phyloP scores from a whole-genome alignment of 1,140 invertebrate genomes.

The Hormaphis cornu region DNA sequence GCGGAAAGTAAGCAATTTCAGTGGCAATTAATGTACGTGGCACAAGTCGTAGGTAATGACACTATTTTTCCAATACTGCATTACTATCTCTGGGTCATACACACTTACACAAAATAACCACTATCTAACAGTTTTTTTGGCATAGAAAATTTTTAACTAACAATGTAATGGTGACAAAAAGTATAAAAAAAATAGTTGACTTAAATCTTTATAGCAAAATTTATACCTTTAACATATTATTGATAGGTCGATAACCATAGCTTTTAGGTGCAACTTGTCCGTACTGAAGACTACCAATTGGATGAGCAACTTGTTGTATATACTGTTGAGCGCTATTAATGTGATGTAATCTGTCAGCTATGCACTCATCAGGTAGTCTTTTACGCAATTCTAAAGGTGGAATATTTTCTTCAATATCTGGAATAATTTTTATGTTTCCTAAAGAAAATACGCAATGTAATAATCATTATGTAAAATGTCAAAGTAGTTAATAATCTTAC shows the following conservation, averaged over 20 bases:
- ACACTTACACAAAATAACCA: no score
- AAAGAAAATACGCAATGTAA: neutral
- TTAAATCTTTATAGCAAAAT: neutral
- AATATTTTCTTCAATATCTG: constrained; percentile 22
- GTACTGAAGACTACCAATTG: constrained; percentile 15
- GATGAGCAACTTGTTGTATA: neutral
- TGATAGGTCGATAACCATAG: constrained; percentile 4
- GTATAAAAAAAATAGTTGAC: neutral
- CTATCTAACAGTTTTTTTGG: no score
- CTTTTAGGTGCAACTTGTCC: constrained; percentile 19
- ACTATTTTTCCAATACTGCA: no score
- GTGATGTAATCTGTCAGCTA: constrained; percentile 7
- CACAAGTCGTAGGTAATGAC: no score
- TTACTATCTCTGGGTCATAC: no score
- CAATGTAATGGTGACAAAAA: neutral
- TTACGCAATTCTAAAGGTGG: constrained; percentile 12
- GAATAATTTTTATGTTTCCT: neutral
- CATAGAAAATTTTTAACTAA: neutral
- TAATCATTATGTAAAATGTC: neutral
- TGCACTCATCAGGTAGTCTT: constrained; percentile 1
- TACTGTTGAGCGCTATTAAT: neutral
- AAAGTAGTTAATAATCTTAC: constrained; percentile 36
- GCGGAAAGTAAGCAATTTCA: no score
- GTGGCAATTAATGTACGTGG: no score
- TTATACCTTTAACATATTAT: constrained; percentile 7